Base-by-base conservation (phyloP, 2,797 vertebrate genomes). In the Chelon labrosus region DNA sequence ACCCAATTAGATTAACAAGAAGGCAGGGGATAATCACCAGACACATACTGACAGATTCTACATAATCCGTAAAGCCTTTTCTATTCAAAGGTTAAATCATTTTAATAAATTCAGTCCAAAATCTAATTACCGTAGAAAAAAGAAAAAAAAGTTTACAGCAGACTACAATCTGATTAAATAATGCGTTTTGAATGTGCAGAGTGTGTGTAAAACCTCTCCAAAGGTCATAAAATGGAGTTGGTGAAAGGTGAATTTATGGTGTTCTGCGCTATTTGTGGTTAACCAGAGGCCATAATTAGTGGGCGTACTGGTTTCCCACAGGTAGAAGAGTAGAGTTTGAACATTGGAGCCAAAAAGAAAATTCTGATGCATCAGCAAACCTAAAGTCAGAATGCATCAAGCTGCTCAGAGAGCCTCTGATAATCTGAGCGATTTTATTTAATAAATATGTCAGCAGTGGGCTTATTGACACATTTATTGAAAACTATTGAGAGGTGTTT, bases 221-320 rank as follows among this genome's bases (percentile, higher is more conserved):
- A 27, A 13, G 14, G 20, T 79, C 0, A 20, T 54, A 65, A 74
- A 38, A 46, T 70, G 5, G 54, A 63, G 57, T 55, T 25, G 62
- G 52, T 53, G 73, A 31, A 55, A 65, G 63, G 55, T 74, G 42
- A 58, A 52, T 70, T 73, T 72, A 54, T 9, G 31, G 42, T 59
- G 31, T 46, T 65, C n/a, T 79, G 35, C 56, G 54, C 16, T n/a
- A 38, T 79, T 56, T 79, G 69, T 77, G 83, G 89, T 83, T 60
- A 87, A 79, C 77, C 86, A 66, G 42, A 54, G 25, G 19, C 67
- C 51, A 8, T 79, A 80, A 87, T 86, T 65, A 6, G 52, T 20
- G 56, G 41, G 38, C 54, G 35, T 10, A 54, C 14, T 39, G 56
- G 65, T 84, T 86, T 85, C 75, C 72, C 83, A 66, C 79, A 84